Conservation (phyloP, 2,113 vertebrate genomes). For the Petrocephalus zakoni region DNA sequence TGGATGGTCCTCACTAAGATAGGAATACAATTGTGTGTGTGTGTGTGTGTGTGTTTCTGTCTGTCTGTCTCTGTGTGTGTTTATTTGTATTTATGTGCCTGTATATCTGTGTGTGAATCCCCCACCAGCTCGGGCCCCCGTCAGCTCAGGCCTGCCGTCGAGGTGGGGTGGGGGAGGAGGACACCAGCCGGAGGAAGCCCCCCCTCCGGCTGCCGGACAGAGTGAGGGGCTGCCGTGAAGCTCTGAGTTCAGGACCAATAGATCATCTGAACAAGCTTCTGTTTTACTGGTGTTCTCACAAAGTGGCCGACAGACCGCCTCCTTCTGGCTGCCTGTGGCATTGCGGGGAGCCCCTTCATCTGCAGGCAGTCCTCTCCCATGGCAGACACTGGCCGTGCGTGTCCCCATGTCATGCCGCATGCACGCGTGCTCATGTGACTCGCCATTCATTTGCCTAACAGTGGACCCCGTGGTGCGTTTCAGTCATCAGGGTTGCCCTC, state of each 20-base stretch:
- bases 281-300: neutral
- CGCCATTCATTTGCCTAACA: slow-evolving; percentile 50
- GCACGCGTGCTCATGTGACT: slow-evolving; percentile 38
- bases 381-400: neutral
- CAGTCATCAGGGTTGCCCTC: slow-evolving; percentile 27
- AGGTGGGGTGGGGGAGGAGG: neutral
- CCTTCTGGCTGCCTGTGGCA: neutral
- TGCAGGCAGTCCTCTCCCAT: neutral
- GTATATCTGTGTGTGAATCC: neutral
- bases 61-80: neutral
- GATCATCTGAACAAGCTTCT: neutral
- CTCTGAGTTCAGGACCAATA: neutral
- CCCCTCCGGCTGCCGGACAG: neutral
- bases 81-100: neutral
- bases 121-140: neutral
- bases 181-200: neutral
- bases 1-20: too few relatives aligned
- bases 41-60: neutral
- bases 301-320: neutral
- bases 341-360: neutral
- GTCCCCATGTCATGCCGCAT: neutral
- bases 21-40: neutral
- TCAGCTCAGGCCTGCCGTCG: neutral
- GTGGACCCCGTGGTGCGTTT: slow-evolving; percentile 47
- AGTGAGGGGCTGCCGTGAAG: neutral